Percentiles rank a stretch among this genome's conserved stretches.
phyloP scores from a whole-genome alignment of 2,113 vertebrate species.

The Neoarius graeffei region DNA sequence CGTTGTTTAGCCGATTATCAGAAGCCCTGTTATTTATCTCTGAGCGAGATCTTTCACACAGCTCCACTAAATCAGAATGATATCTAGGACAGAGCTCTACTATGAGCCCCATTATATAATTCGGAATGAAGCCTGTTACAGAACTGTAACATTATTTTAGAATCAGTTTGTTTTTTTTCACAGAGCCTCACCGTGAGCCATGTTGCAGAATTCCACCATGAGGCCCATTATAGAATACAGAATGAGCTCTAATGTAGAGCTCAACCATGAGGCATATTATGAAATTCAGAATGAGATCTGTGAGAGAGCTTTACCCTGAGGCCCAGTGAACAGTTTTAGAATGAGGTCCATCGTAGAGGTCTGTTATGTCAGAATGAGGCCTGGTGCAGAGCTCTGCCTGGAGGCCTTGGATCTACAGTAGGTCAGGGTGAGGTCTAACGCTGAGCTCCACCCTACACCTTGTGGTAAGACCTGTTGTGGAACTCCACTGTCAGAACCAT shows the following conservation, averaged over 20 bases:
- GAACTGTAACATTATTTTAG: background rate
- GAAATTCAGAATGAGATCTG: background rate
- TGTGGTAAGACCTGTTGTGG: background rate
- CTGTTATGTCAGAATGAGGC: background rate
- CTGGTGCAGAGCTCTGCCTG: background rate
- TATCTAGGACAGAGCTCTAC: conserved; percentile 6
- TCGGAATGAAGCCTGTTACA: background rate
- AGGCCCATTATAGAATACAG: background rate
- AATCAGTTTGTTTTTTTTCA: background rate
- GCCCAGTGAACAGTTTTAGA: no score
- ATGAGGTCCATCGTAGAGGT: no score
- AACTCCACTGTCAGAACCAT: background rate
- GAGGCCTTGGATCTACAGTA: background rate
- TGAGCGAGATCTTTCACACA: background rate
- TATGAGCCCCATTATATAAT: background rate
- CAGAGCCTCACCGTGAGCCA: conserved; percentile 4
- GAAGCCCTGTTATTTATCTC: no score
- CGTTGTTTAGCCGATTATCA: no score
- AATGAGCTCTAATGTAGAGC: background rate
- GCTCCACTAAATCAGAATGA: conserved; percentile 4
- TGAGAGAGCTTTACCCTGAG: background rate
- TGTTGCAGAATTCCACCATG: conserved; percentile 2
- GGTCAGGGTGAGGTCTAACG: background rate
- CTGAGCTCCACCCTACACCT: background rate
- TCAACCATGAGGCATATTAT: background rate